Evolutionary conservation across 2,797 vertebrate species (phyloP), one percentile per base, ranked within the genome.

Genomic region (Cuniculus paca): DNA sequence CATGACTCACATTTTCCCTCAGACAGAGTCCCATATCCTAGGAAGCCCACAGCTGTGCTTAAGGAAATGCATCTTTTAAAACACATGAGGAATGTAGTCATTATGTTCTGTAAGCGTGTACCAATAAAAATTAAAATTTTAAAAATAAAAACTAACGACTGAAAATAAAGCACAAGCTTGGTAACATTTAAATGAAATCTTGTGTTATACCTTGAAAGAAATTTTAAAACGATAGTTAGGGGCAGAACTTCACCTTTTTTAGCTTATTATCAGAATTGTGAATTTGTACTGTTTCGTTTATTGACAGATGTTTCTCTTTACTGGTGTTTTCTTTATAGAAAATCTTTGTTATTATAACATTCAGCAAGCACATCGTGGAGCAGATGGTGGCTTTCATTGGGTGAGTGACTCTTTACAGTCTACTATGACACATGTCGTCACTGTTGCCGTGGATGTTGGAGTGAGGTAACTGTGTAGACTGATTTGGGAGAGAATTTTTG

Each of bases 381-480:
- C 99, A 99, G 99, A 99, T 99, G 99, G 99, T 99, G 98, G 98
- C 99, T 97, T 98, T 99, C 97, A 99, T 99, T 88, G 99, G 99
- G 99, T 99, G 98, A 99, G 99, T 99, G 99, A 98, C 97, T 98
- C 97, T 98, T 95, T 92, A 90, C 97, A 95, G 87, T 70, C 19
- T 36, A 95, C 95, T 90, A 97, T 48, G 72, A 97, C 95, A 97
- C 39, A 97, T 95, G 96, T 96, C 2, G 87, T 88, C 74, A 28
- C 77, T 97, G 88, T 91, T 50, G 8, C 42, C 1, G 3, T 77
- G 74, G 28, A 48, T 88, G 17, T 87, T 70, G 45, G 72, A 78
- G 6, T 79, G 26, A 97, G 97, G 2, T 88, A 98, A 97, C 70
- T 87, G 60, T 97, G 45, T 94, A 65, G 65, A 83, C 1, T 31